These are phyloP conservation scores for Lasaia peninsularis DNA, from an alignment of 1,140 invertebrate genomes.

Conservation along the genomic window DNA sequence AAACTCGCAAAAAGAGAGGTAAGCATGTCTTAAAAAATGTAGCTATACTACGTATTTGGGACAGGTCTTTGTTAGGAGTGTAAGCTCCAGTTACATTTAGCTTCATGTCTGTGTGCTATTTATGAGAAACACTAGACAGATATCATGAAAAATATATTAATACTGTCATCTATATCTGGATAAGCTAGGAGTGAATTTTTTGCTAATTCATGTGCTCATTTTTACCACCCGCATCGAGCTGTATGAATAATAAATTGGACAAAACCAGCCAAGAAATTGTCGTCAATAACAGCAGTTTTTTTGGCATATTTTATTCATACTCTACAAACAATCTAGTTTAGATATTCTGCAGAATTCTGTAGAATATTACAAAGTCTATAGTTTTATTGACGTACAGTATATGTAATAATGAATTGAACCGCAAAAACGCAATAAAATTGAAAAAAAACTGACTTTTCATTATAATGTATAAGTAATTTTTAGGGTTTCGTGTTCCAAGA, in stretches of 20 bases:
- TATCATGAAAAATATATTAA: slow-evolving; percentile 36
- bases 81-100: neutral
- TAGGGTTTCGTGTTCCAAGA: too few species aligned
- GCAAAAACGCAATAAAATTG: too few species aligned
- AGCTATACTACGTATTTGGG: too few species aligned
- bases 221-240: slow-evolving; percentile 50
- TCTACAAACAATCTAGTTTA: neutral
- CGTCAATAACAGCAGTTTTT: slow-evolving; percentile 30
- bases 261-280: slow-evolving; percentile 37
- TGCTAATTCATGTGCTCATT: slow-evolving; percentile 39
- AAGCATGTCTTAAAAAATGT: too few species aligned
- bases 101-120: slow-evolving; percentile 17
- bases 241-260: slow-evolving; percentile 51
- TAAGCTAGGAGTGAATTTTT: slow-evolving; percentile 37
- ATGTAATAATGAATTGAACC: too few species aligned
- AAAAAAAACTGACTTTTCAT: too few species aligned
- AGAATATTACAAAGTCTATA: too few species aligned
- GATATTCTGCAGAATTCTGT: too few species aligned
- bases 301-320: slow-evolving; percentile 18
- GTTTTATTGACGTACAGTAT: too few species aligned
- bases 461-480: too few species aligned
- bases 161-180: slow-evolving; percentile 37
- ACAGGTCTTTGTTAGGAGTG: too few species aligned
- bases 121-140: slow-evolving; percentile 23
- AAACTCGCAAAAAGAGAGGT: too few species aligned